Evolutionary conservation across 2,888 invertebrate species (phyloP).

Genomic region (Drosophila acutilabella): DNA sequence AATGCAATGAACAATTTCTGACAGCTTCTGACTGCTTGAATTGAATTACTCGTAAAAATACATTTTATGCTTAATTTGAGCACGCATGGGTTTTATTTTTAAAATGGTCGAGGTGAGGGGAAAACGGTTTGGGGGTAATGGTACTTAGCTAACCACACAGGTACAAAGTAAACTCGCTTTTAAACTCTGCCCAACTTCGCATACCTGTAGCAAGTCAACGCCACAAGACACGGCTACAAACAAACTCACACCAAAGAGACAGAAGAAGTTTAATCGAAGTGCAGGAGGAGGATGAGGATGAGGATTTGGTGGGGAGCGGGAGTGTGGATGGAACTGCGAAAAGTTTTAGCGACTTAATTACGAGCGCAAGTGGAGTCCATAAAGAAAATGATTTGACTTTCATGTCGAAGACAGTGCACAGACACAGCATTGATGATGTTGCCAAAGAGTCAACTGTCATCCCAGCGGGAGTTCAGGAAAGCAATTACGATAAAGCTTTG

Average conservation of each 20-base stretch:
- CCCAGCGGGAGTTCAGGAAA: slow-evolving; percentile 32
- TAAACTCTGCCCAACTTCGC: slow-evolving; percentile 36
- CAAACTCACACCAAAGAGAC: slow-evolving; percentile 43
- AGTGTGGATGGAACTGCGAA: slow-evolving; percentile 46
- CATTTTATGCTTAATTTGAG: slow-evolving; percentile 63
- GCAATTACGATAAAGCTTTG: slow-evolving; percentile 72
- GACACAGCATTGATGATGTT: slow-evolving; percentile 28
- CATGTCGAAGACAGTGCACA: slow-evolving; percentile 14
- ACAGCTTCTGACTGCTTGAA: slow-evolving; percentile 37
- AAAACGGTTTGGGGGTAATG: background rate
- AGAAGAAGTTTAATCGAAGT: slow-evolving; percentile 78
- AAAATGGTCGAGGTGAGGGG: slow-evolving; percentile 6
- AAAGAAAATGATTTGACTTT: slow-evolving; percentile 53
- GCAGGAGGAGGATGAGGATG: slow-evolving; percentile 37
- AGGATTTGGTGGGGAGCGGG: slow-evolving; percentile 45
- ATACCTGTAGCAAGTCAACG: slow-evolving; percentile 62
- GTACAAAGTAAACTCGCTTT: slow-evolving; percentile 39
- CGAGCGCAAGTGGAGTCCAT: slow-evolving; percentile 64
- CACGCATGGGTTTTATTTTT: slow-evolving; percentile 18
- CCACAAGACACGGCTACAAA: slow-evolving; percentile 46
- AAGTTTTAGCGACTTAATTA: slow-evolving; percentile 83
- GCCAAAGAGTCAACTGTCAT: slow-evolving; percentile 34
- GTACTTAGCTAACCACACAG: slow-evolving; percentile 31
- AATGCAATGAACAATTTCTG: slow-evolving; percentile 34
- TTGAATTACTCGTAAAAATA: slow-evolving; percentile 64